Evolutionary conservation across 2,797 vertebrate genomes (phyloP).

Genomic region (Mycteria americana): DNA sequence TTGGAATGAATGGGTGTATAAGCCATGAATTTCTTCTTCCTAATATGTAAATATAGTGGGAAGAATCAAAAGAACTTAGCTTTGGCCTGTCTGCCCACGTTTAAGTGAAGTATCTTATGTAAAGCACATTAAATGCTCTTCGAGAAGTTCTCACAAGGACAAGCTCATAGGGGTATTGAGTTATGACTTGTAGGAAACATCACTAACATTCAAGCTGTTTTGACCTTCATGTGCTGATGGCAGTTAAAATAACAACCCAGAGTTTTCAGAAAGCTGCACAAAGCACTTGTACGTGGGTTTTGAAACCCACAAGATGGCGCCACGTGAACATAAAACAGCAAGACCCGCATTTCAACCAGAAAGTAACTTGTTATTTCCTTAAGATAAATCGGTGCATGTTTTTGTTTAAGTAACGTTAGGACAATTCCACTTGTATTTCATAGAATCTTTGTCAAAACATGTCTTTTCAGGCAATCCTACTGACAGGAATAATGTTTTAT

Average conservation of each 20-base stretch:
- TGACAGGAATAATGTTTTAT: not conserved
- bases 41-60: not conserved
- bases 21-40: not conserved
- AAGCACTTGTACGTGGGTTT: not conserved
- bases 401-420: not conserved
- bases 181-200: not conserved
- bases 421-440: not conserved
- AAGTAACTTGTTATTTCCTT: fast-evolving
- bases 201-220: not conserved
- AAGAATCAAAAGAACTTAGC: no score
- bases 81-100: not conserved
- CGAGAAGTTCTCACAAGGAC: not conserved
- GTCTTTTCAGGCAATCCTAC: not conserved
- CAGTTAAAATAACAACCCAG: not conserved
- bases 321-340: not conserved
- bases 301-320: not conserved
- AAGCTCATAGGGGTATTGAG: not conserved
- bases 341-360: fast-evolving
- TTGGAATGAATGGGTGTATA: not conserved
- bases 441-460: not conserved
- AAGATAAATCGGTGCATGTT: not conserved
- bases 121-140: not conserved
- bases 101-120: not conserved
- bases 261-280: not conserved
- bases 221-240: not conserved